A percentile compares a stretch with the other conserved stretches of the same genome.
Conservation (phyloP, 35 echinoderm and acorn worm species). For the Lytechinus pictus region DNA sequence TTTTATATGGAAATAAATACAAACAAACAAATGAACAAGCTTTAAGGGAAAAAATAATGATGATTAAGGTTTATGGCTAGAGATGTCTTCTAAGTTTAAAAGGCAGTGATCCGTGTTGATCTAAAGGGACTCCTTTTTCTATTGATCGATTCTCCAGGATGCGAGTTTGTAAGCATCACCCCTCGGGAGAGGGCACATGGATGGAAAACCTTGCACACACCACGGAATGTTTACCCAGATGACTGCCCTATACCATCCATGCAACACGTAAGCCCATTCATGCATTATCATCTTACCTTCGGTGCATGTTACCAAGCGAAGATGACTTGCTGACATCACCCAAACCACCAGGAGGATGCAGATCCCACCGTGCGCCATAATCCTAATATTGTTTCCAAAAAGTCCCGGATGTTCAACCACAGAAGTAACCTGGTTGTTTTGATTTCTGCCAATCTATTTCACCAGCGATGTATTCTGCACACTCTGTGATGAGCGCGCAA, state of each 20-base stretch:
- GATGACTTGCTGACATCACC: background rate
- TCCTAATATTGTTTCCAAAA: background rate
- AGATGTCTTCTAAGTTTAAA: background rate
- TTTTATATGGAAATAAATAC: too few relatives aligned
- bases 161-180: background rate
- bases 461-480: background rate
- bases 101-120: background rate
- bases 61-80: background rate
- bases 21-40: too few relatives aligned
- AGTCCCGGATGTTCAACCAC: background rate
- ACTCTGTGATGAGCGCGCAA: background rate
- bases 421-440: slow-evolving; percentile 12
- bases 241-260: background rate
- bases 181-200: background rate
- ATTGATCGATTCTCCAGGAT: background rate
- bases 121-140: background rate
- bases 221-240: background rate
- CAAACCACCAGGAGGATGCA: background rate
- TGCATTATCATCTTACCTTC: background rate
- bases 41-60: background rate
- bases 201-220: background rate
- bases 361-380: background rate
- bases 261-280: background rate
- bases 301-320: background rate
- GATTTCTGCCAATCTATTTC: background rate